Evolutionary conservation across 2,113 vertebrate genomes (phyloP).

Genomic region (Symphodus melops): DNA sequence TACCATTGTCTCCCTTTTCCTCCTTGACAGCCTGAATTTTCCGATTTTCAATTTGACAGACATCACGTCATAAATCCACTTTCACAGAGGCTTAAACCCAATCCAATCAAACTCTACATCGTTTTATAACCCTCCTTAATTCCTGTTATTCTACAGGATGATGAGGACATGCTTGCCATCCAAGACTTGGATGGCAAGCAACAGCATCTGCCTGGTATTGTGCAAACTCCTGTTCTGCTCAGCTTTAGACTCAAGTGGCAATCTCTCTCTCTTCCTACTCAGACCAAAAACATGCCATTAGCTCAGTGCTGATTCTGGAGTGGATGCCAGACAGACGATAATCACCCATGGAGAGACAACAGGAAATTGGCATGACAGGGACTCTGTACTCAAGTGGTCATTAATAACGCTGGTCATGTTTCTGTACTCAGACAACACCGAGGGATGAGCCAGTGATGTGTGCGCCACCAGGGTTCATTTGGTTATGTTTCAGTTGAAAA

Average conservation of each 20-base stretch:
- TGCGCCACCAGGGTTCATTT: neutral
- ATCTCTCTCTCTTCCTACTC: constrained; percentile 16
- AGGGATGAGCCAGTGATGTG: neutral
- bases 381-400: constrained; percentile 8
- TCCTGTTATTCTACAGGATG: constrained; percentile 19
- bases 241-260: constrained; percentile 27
- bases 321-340: constrained; percentile 17
- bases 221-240: constrained; percentile 15
- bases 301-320: constrained; percentile 29
- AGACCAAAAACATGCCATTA: constrained; percentile 28
- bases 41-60: no score
- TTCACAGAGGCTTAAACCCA: no score
- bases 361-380: constrained; percentile 21
- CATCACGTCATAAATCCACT: no score
- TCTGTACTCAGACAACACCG: neutral
- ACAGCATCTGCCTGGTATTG: constrained; percentile 25
- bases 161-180: constrained; percentile 32
- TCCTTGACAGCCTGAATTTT: no score
- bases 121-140: constrained; percentile 27
- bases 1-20: no score
- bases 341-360: constrained; percentile 23
- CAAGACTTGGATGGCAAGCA: constrained; percentile 17
- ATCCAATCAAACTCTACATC: no score
- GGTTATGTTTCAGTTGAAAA: neutral
- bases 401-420: constrained; percentile 1